Conservation (phyloP, 64 coral and sea anemone species). For the Montipora cactus region DNA sequence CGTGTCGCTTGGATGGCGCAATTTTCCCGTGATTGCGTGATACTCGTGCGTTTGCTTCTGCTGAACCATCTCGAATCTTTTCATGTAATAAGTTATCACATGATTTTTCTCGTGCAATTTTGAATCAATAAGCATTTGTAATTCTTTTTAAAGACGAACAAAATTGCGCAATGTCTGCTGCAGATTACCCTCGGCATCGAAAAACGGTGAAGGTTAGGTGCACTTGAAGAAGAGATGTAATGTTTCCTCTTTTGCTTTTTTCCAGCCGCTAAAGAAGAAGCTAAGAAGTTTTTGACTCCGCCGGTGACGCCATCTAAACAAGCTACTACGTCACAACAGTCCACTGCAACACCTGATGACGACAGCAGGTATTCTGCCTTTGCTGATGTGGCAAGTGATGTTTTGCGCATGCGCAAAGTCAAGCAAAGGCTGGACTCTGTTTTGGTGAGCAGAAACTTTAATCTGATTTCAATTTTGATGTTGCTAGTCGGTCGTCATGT, state of each 20-base stretch:
- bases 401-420: constrained; percentile 81
- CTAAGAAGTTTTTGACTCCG: constrained; percentile 64
- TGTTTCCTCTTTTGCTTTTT: background rate
- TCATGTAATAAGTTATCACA: no score
- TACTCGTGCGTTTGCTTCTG: no score
- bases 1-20: no score
- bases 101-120: no score
- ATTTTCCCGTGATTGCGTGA: no score
- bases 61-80: no score
- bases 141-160: no score
- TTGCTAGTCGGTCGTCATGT: background rate
- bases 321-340: constrained; percentile 31
- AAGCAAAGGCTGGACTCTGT: constrained; percentile 93
- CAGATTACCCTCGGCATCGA: no score
- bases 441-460: constrained; percentile 70
- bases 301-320: constrained; percentile 69
- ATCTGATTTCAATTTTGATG: background rate
- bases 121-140: no score
- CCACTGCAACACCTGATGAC: constrained; percentile 43
- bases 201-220: no score
- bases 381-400: constrained; percentile 70
- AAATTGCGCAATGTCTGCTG: no score
- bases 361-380: constrained; percentile 30
- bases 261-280: constrained; percentile 84
- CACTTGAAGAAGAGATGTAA: background rate